Evolutionary conservation across 2,888 invertebrate species (phyloP).

Genomic region (Eilema depressum): DNA sequence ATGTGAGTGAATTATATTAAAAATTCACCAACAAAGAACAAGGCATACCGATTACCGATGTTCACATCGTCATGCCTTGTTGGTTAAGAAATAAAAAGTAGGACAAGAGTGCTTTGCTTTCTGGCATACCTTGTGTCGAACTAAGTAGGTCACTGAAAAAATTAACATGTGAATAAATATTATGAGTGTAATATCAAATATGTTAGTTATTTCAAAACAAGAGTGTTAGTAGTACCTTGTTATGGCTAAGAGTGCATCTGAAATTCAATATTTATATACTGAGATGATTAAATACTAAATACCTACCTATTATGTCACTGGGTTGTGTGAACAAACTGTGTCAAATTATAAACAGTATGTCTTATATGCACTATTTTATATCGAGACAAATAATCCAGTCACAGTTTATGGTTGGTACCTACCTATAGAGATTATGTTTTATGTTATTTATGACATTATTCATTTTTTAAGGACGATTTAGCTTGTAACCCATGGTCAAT

Average conservation of each 20-base stretch:
- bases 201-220: not conserved
- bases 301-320: not conserved
- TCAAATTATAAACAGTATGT: not conserved
- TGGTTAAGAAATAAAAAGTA: not conserved
- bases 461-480: too few species aligned
- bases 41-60: too few species aligned
- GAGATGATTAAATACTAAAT: not conserved
- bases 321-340: not conserved
- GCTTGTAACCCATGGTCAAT: too few species aligned
- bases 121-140: not conserved
- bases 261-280: not conserved
- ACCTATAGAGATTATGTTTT: too few species aligned
- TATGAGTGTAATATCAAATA: not conserved
- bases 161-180: not conserved
- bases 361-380: too few species aligned
- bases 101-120: not conserved
- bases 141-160: not conserved
- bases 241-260: not conserved
- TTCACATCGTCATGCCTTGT: too few species aligned
- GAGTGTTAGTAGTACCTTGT: not conserved
- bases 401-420: too few species aligned
- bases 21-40: too few species aligned
- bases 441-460: too few species aligned
- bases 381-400: too few species aligned
- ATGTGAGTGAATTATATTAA: too few species aligned